phyloP scores from a whole-genome alignment of 64 coral and sea anemone species.

The Montipora sp. region DNA sequence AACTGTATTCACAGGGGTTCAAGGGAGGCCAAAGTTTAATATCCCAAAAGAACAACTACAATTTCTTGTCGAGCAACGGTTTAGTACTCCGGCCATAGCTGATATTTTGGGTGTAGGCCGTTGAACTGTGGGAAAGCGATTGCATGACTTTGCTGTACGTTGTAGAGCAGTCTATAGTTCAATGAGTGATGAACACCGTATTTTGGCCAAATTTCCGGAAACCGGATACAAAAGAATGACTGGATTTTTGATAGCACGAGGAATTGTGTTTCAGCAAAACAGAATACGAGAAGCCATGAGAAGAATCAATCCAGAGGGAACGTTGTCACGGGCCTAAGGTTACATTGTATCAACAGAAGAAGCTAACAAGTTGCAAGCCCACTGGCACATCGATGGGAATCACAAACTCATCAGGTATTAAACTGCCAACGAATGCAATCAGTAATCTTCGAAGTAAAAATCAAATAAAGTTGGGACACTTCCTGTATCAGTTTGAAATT shows the following conservation, averaged over 20 bases:
- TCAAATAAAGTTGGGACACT: too few species aligned
- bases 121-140: background rate
- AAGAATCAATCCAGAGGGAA: slow-evolving; percentile 61
- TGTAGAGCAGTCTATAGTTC: slow-evolving; percentile 26
- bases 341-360: background rate
- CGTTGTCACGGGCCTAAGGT: slow-evolving; percentile 29
- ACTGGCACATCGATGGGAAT: too few species aligned
- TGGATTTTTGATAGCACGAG: slow-evolving; percentile 26
- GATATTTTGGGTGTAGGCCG: slow-evolving; percentile 38
- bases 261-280: slow-evolving; percentile 36
- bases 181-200: slow-evolving; percentile 49
- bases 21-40: slow-evolving; percentile 52
- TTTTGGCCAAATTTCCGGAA: slow-evolving; percentile 38
- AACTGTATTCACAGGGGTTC: slow-evolving; percentile 45
- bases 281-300: slow-evolving; percentile 23
- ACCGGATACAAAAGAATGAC: slow-evolving; percentile 56
- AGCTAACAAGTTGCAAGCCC: too few species aligned
- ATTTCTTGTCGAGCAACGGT: slow-evolving; percentile 50
- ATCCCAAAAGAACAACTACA: slow-evolving; percentile 10
- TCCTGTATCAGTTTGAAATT: too few species aligned
- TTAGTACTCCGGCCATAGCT: slow-evolving; percentile 51
- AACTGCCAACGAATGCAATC: too few species aligned
- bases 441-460: background rate
- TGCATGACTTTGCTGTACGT: slow-evolving; percentile 38
- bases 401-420: too few species aligned